These are phyloP conservation scores for Puntigrus tetrazona DNA, from an alignment of 2,113 vertebrate genomes.

Conservation along the genomic window DNA sequence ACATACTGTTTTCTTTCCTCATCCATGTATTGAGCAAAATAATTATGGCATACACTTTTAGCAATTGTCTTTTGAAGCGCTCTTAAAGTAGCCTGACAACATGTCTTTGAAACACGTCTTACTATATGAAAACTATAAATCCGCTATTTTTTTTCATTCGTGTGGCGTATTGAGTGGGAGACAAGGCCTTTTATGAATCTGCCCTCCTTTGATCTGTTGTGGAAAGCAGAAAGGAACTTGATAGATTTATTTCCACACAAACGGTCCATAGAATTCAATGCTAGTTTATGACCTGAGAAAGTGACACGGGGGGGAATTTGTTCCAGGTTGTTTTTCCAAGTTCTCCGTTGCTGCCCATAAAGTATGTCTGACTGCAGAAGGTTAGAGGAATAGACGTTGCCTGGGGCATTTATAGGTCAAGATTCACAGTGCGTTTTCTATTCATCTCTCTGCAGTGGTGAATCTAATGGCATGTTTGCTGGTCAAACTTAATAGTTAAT, in stretches of 20 bases:
- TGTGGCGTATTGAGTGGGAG: background rate
- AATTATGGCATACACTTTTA: background rate
- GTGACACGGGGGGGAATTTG: conserved; percentile 35
- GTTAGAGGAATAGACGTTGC: conserved; percentile 57
- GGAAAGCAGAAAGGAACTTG: conserved; percentile 10
- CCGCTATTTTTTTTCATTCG: background rate
- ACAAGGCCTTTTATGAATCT: conserved; percentile 25
- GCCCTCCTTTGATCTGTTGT: conserved; percentile 3
- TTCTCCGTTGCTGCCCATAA: conserved; percentile 54
- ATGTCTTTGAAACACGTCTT: background rate
- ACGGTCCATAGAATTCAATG: conserved; percentile 30
- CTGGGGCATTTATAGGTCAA: conserved; percentile 57
- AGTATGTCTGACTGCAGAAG: conserved; percentile 55
- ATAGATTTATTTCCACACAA: conserved; percentile 45
- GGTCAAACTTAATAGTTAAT: no score
- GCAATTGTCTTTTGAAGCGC: background rate
- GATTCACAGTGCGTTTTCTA: conserved; percentile 63
- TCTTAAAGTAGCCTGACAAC: background rate
- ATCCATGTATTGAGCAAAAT: background rate
- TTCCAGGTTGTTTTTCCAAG: conserved; percentile 52
- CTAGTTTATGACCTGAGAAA: conserved; percentile 54
- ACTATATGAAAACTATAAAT: background rate
- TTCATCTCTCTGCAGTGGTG: conserved; percentile 60
- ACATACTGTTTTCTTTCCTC: background rate
- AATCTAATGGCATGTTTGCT: conserved; percentile 53